Base-by-base conservation (phyloP, 2,888 invertebrate genomes). In the Chymomyza fuscimana region DNA sequence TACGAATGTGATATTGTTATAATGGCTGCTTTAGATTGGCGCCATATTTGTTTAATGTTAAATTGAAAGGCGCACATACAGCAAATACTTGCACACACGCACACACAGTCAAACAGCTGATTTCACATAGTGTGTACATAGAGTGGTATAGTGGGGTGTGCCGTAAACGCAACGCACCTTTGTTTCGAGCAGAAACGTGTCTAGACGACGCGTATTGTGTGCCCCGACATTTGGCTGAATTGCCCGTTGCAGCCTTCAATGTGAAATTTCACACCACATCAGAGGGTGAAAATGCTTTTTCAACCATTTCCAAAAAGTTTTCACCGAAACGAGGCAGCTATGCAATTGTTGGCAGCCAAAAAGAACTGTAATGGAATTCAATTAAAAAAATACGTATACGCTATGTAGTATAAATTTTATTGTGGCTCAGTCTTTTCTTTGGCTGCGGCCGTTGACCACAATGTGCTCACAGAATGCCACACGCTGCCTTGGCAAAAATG, bases 311-410 rank as follows among this genome's bases (percentile, higher is more conserved):
- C 58, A 58, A n/a, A 59, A 19, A 60, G 25, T 60, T 29, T n/a
- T 5, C 60, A 32, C n/a, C 36, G 12, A 58, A n/a, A 32, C 60
- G 68, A 63, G 70, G 63, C 72, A 22, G 25, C 54, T 54, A 54
- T 62, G 64, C 60, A 32, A 61, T 71, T 61, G 46, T 22, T 63
- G 32, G n/a, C 51, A 69, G 69, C 46, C 63, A 74, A 63, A 52
- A 60, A 40, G 54, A 65, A 40, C 40, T 69, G 68, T 50, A 72
- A 75, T 73, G 77, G 81, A 88, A 86, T 88, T 88, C 77, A 81
- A 86, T 85, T 88, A 77, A 76, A 68, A 68, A 70, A 59, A 19
- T 54, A 54, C 54, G 54, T 22, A 22, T 22, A 16, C 19, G 54
- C 54, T n/a, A 22, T 19, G 22, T 70, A 50, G 32, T 73, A 78